phyloP scores from a whole-genome alignment of 2,888 invertebrate genomes.

The Mongoloraphidia duomilia region DNA sequence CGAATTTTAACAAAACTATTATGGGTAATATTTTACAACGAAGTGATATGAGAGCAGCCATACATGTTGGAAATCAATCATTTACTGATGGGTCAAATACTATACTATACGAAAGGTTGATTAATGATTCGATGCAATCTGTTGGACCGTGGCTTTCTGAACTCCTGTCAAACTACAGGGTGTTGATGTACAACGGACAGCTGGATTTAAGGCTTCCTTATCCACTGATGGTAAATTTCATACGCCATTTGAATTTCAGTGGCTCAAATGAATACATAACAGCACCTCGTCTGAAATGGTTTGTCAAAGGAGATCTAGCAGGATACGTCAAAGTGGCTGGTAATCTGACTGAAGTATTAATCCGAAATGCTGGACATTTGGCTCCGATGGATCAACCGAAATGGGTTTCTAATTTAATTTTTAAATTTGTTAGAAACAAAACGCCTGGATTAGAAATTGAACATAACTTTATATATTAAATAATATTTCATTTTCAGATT shows the following conservation, averaged over 20 bases:
- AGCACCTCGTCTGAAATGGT: constrained; percentile 48
- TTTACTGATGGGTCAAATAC: constrained; percentile 34
- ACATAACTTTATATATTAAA: too few relatives aligned
- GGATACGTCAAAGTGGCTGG: constrained; percentile 51
- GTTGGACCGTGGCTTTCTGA: constrained; percentile 33
- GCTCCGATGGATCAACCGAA: too few relatives aligned
- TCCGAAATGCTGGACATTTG: too few relatives aligned
- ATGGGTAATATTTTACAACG: constrained; percentile 21
- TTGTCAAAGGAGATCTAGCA: constrained; percentile 44
- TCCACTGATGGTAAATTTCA: constrained; percentile 42
- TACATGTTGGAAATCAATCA: constrained; percentile 46
- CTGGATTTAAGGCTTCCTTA: constrained; percentile 50
- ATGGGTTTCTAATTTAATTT: too few relatives aligned
- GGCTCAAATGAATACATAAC: constrained; percentile 41
- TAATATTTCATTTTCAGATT: too few relatives aligned
- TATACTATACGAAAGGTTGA: constrained; percentile 35
- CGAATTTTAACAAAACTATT: constrained; percentile 24
- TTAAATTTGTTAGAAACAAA: too few relatives aligned
- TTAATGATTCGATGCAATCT: constrained; percentile 41
- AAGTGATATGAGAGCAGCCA: constrained; percentile 32
- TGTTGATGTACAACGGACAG: constrained; percentile 52
- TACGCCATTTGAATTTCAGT: constrained; percentile 47
- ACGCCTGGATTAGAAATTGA: too few relatives aligned
- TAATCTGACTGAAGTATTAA: constrained; percentile 20
- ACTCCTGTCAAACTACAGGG: constrained; percentile 34